Base-by-base conservation (phyloP, 2,888 invertebrate species). In the Chrysodeixis includens region DNA sequence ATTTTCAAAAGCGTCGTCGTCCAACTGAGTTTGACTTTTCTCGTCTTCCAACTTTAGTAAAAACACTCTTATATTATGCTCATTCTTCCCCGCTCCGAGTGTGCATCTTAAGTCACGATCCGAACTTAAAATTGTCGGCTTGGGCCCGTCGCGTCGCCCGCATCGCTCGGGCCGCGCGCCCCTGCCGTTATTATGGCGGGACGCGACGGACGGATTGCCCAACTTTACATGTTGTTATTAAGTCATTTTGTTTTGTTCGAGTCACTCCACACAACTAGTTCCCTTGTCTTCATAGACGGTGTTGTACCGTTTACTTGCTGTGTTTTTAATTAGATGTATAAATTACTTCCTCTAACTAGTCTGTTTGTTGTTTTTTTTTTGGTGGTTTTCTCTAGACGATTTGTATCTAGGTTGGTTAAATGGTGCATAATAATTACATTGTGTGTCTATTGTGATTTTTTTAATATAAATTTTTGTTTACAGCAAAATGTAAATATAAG, bases 211-310 rank as follows among this genome's bases (percentile, higher is more conserved):
- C 79, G 71, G 78, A 81, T 79, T 77, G 80, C 75, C 73, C 77
- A 79, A 77, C 71, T 78, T 70, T 65, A 79, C 81, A 77, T 77
- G 73, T 77, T 81, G 79, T 81, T 81, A 80, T 80, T 78, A 80
- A 81, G 80, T 78, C 69, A 80, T 80, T 80, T 80, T 76, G 70
- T 76, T 80, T 74, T 76, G 69, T 78, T 76, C 65, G 62, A 40
- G 54, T 77, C 75, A 77, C 78, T 64, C 62, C 64, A 69, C 54
- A 66, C 66, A 49, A 69, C 57, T 71, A 68, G 69, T 63, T 57
- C 62, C 64, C 57, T 69, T 60, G 26, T 74, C 67, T 69, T 35
- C 40, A 56, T 62, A 60, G 30, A 49, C 8, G 56, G 32, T 35
- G 5, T 49, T 56, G 62, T 75, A 59, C 60, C 59, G 54, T 56